Evolutionary conservation across 2,797 vertebrate species (phyloP).

Genomic region (Sciaenops ocellatus): DNA sequence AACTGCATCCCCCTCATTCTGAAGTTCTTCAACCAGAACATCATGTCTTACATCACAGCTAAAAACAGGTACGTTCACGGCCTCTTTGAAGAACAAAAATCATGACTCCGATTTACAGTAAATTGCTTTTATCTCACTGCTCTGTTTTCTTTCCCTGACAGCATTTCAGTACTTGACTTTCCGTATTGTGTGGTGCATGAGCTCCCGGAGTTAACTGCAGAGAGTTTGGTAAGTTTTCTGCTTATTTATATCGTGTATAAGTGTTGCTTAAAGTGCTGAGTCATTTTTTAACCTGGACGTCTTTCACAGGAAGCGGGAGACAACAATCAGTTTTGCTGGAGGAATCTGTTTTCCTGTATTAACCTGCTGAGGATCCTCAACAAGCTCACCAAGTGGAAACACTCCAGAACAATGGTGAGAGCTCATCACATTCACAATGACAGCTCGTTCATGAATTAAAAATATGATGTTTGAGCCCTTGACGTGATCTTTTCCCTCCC

Average conservation of each 20-base stretch:
- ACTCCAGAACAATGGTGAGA: slow-evolving; percentile 96
- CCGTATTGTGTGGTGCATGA: slow-evolving; percentile 95
- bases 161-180: slow-evolving; percentile 97
- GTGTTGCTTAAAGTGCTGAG: background rate
- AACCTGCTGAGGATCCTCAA: slow-evolving; percentile 98
- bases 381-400: slow-evolving; percentile 99
- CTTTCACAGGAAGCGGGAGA: slow-evolving; percentile 95
- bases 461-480: background rate
- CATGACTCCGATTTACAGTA: background rate
- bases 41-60: slow-evolving; percentile 99
- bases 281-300: background rate
- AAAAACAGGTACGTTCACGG: slow-evolving; percentile 91
- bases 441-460: rapidly evolving
- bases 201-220: slow-evolving; percentile 95
- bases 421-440: background rate
- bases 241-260: background rate
- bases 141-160: slow-evolving; percentile 60
- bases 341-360: slow-evolving; percentile 98
- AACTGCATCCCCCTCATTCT: slow-evolving; percentile 99
- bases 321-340: slow-evolving; percentile 99
- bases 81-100: slow-evolving; percentile 2
- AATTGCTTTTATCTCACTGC: background rate
- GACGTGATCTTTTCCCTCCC: background rate
- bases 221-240: slow-evolving; percentile 91
- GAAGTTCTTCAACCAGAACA: slow-evolving; percentile 99